A percentile compares a stretch with the other conserved stretches of the same genome.
Evolutionary conservation across 2,888 invertebrate species (phyloP).

Genomic region (Lycocerus yunnanus): DNA sequence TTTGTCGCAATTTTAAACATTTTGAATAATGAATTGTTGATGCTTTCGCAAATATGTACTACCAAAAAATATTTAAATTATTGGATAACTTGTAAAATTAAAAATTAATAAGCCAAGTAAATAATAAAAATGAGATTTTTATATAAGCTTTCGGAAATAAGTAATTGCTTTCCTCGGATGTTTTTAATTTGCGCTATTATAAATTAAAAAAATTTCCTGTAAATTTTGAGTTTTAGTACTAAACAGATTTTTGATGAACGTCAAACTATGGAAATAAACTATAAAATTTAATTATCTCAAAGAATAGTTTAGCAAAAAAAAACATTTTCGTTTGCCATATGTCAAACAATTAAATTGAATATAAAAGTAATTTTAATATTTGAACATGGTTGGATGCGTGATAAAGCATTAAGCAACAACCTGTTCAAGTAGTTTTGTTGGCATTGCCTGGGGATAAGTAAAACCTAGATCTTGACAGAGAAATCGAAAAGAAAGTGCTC

Average conservation of each 20-base stretch:
- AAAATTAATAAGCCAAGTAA: no score
- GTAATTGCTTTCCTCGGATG: no score
- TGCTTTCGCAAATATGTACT: no score
- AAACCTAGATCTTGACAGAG: constrained; percentile 32
- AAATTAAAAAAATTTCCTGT: background rate
- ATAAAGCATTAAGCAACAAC: constrained; percentile 2
- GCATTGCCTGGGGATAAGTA: constrained; percentile 15
- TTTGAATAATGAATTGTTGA: no score
- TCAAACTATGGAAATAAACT: background rate
- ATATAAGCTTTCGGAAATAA: no score
- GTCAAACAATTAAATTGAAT: background rate
- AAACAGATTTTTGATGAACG: background rate
- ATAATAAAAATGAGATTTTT: no score
- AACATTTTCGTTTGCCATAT: background rate
- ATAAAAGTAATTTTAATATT: background rate
- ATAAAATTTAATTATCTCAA: background rate
- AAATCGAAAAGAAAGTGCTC: constrained; percentile 30
- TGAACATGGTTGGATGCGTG: background rate
- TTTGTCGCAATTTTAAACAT: no score
- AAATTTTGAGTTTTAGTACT: background rate
- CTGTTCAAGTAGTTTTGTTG: background rate
- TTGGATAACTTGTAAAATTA: no score
- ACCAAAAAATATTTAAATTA: no score
- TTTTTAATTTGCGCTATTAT: no score
- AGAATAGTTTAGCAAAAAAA: background rate